Evolutionary conservation across 2,888 invertebrate genomes (phyloP).

Genomic region (Parascotia fuliginaria): DNA sequence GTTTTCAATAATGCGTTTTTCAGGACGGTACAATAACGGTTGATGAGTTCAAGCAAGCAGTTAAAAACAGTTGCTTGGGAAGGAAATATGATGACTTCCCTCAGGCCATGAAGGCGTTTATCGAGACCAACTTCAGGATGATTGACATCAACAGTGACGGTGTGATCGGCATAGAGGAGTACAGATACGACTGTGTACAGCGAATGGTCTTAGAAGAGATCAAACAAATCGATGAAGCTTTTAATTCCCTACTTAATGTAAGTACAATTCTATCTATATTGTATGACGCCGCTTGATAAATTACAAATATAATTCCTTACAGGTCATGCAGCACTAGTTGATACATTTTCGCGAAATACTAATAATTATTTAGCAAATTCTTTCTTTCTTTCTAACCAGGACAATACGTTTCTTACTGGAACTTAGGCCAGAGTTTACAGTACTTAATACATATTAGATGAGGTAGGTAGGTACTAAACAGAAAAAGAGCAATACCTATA

Average conservation of each 20-base stretch:
- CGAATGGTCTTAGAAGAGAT: slow-evolving; percentile 92
- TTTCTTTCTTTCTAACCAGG: no score
- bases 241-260: slow-evolving; percentile 90
- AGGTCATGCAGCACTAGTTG: no score
- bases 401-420: no score
- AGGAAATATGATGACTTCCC: slow-evolving; percentile 92
- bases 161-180: slow-evolving; percentile 92
- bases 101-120: slow-evolving; percentile 94
- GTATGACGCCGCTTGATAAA: no score
- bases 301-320: no score
- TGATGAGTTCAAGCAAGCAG: slow-evolving; percentile 92
- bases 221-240: slow-evolving; percentile 91
- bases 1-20: slow-evolving; percentile 43
- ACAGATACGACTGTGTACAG: slow-evolving; percentile 92
- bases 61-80: slow-evolving; percentile 92
- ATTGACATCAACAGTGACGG: slow-evolving; percentile 93
- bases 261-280: slow-evolving; percentile 58
- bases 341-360: no score
- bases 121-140: slow-evolving; percentile 93
- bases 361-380: no score
- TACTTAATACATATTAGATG: no score
- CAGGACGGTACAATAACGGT: slow-evolving; percentile 93
- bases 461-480: no score
- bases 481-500: no score
- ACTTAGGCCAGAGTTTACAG: no score